A percentile compares a stretch with the other conserved stretches of the same genome.
These are phyloP conservation scores for Tretioscincus oriximinensis DNA, from an alignment of 2,113 vertebrate genomes.

Conservation along the genomic window DNA sequence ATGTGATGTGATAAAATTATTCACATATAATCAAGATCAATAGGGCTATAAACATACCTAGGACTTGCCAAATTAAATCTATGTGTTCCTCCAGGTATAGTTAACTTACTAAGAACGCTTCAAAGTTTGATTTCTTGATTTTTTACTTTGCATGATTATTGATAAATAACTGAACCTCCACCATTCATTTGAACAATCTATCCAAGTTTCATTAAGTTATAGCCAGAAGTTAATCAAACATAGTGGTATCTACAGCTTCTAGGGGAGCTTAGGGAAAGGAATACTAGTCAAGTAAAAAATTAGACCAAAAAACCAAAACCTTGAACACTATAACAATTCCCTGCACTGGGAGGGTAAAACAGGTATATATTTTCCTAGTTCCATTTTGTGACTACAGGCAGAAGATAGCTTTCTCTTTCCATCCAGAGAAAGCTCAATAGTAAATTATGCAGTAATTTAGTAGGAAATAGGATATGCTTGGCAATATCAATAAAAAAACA, in stretches of 20 bases:
- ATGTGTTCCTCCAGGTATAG: not conserved
- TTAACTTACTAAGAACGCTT: not conserved
- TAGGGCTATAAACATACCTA: too few species aligned
- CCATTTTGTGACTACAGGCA: too few species aligned
- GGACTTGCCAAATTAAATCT: not conserved
- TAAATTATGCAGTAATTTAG: not conserved
- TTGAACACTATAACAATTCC: not conserved
- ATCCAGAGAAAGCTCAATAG: not conserved
- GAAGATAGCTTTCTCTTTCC: not conserved
- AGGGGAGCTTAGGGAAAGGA: not conserved
- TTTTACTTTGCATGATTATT: not conserved
- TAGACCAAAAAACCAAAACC: not conserved
- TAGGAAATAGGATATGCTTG: not conserved
- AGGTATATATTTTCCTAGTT: not conserved
- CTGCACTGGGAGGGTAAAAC: not conserved
- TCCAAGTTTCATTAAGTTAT: not conserved
- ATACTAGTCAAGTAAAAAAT: not conserved
- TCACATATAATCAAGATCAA: not conserved
- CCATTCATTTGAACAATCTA: not conserved
- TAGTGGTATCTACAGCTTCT: not conserved
- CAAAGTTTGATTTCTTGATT: not conserved
- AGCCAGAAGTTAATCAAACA: not conserved
- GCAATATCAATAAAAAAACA: not conserved
- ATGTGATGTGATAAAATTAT: too few species aligned
- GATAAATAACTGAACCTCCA: not conserved